A percentile compares a stretch with the other conserved stretches of the same genome.
Conservation (phyloP, 2,113 vertebrate species). For the Eulacestoma nigropectus region DNA sequence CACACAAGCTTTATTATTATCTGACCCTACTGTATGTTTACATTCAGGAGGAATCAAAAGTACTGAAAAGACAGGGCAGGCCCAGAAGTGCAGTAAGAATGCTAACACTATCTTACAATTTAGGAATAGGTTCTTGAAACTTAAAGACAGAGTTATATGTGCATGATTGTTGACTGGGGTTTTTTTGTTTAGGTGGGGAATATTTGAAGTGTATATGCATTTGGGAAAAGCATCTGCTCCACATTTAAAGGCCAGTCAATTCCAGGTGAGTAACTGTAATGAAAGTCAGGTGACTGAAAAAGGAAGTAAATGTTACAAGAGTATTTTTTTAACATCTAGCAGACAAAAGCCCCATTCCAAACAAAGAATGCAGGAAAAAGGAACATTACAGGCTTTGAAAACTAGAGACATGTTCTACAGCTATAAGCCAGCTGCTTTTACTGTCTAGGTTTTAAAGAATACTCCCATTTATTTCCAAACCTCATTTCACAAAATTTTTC, state of each 20-base stretch:
- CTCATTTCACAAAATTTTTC: neutral
- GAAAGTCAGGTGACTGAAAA: neutral
- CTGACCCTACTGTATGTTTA: neutral
- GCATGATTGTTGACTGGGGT: neutral
- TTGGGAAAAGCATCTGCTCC: neutral
- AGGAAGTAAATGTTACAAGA: neutral
- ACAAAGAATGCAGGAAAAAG: neutral
- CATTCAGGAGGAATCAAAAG: neutral
- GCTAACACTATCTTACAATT: neutral
- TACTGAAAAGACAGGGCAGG: neutral
- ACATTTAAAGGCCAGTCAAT: neutral
- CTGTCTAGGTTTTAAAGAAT: neutral
- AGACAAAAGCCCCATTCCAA: neutral
- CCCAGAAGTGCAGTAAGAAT: neutral
- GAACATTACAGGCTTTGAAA: neutral
- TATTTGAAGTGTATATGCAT: neutral
- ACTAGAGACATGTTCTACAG: neutral
- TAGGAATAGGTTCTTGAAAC: neutral
- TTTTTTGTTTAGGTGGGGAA: neutral
- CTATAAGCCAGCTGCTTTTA: neutral
- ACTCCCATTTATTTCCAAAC: neutral
- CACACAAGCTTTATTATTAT: neutral
- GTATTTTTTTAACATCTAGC: neutral
- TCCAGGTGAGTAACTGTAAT: neutral
- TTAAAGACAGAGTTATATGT: neutral